A percentile compares a stretch with the other conserved stretches of the same genome.
These are phyloP conservation scores for Ranitomeya imitator DNA, from an alignment of 2,113 vertebrate genomes.

Conservation along the genomic window DNA sequence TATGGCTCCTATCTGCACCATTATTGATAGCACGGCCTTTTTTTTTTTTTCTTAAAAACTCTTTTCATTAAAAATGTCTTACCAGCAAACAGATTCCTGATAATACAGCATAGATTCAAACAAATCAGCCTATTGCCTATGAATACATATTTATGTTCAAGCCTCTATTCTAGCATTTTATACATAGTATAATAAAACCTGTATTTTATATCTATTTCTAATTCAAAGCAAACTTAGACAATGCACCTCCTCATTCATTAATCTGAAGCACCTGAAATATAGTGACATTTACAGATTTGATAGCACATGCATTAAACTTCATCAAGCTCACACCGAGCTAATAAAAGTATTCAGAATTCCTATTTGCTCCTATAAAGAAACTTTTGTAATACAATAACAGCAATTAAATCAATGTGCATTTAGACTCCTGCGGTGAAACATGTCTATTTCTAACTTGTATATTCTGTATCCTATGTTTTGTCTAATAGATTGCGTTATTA, in stretches of 20 bases:
- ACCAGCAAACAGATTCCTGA: neutral
- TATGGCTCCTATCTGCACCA: neutral
- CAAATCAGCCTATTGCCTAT: neutral
- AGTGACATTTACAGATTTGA: conserved; percentile 1
- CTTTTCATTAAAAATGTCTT: neutral
- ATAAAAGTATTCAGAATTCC: conserved; percentile 22
- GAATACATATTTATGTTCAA: neutral
- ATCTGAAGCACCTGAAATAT: conserved; percentile 7
- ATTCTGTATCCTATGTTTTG: neutral
- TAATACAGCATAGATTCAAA: neutral
- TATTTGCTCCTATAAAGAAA: conserved; percentile 22
- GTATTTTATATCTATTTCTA: neutral
- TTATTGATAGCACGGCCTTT: no score
- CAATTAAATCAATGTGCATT: conserved; percentile 22
- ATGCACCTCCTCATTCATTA: neutral
- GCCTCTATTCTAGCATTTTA: neutral
- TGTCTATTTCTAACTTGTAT: neutral
- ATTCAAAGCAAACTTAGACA: neutral
- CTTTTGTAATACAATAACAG: conserved; percentile 21
- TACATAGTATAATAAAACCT: neutral
- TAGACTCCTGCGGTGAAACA: neutral
- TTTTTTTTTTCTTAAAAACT: neutral
- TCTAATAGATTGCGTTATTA: conserved; percentile 3
- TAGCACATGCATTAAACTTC: conserved; percentile 9
- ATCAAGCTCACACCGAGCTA: neutral